Conservation (phyloP, 2,888 invertebrate species). For the Phortica magna region DNA sequence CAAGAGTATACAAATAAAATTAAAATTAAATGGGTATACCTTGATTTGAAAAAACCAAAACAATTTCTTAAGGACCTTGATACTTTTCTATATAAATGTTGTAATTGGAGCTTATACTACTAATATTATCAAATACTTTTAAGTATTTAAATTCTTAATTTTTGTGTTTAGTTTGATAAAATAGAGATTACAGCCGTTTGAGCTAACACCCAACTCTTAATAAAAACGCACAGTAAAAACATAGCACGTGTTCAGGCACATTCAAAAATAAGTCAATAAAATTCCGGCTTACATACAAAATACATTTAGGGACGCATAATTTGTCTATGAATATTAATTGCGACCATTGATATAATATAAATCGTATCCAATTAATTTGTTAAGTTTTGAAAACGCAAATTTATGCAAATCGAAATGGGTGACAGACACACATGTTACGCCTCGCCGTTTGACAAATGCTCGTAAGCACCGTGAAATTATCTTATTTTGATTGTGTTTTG, state of each 20-base stretch:
- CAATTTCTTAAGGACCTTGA: not conserved
- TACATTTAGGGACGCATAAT: conserved; percentile 1
- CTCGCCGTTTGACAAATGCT: not conserved
- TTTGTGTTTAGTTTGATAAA: not conserved
- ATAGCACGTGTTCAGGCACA: not conserved
- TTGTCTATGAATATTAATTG: not conserved
- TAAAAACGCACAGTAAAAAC: too few relatives aligned
- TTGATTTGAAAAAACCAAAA: not conserved
- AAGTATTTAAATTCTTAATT: not conserved
- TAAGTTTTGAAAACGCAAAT: not conserved
- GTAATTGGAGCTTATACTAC: too few relatives aligned
- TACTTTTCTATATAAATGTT: too few relatives aligned
- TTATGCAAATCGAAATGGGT: conserved; percentile 10
- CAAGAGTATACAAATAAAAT: not conserved
- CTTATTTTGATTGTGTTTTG: not conserved
- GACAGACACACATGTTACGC: conserved; percentile 12
- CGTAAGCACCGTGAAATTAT: not conserved
- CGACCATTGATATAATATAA: conserved; percentile 7
- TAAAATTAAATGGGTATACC: not conserved
- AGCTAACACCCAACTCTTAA: too few relatives aligned
- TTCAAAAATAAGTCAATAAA: not conserved
- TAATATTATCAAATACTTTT: too few relatives aligned
- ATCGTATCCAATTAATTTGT: conserved; percentile 6
- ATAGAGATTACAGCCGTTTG: too few relatives aligned
- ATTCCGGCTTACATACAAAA: not conserved